These are phyloP conservation scores for Leptinotarsa undecemlineata DNA, from an alignment of 1,140 invertebrate species.

Conservation along the genomic window DNA sequence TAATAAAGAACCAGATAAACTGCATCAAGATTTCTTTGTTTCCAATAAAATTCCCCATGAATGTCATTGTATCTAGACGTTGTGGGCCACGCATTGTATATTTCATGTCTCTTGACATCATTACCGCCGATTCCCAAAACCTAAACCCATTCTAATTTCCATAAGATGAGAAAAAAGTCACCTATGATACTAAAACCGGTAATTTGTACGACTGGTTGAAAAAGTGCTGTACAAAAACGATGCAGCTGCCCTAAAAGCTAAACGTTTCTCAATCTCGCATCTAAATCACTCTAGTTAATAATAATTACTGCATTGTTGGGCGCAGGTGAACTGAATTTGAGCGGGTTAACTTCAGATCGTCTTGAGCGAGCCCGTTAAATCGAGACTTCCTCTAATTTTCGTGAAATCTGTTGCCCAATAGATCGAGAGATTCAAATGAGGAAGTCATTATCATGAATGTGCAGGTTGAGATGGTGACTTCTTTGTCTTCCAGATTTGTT, in stretches of 20 bases:
- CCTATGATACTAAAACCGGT: neutral
- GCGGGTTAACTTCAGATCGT: slow-evolving; percentile 13
- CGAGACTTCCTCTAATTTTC: slow-evolving; percentile 13
- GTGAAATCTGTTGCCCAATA: neutral
- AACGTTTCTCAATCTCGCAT: slow-evolving; percentile 27
- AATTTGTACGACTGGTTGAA: neutral
- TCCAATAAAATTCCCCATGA: too few species aligned
- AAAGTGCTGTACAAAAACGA: slow-evolving; percentile 3
- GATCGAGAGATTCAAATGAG: neutral
- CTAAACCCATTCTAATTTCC: neutral
- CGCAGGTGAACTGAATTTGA: slow-evolving; percentile 24
- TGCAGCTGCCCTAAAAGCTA: slow-evolving; percentile 28
- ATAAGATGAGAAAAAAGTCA: neutral
- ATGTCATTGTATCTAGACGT: too few species aligned
- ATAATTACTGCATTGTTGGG: slow-evolving; percentile 33
- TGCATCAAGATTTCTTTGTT: too few species aligned
- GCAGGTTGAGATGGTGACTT: too few species aligned
- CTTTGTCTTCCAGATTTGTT: too few species aligned
- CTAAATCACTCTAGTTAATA: slow-evolving; percentile 33
- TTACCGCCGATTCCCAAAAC: too few species aligned
- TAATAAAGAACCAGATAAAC: too few species aligned
- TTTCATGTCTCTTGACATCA: too few species aligned
- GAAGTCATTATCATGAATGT: too few species aligned
- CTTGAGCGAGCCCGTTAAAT: slow-evolving; percentile 11
- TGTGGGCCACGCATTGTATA: too few species aligned